Base-by-base conservation (phyloP, 2,797 vertebrate species). In the Rousettus madagascariensis region DNA sequence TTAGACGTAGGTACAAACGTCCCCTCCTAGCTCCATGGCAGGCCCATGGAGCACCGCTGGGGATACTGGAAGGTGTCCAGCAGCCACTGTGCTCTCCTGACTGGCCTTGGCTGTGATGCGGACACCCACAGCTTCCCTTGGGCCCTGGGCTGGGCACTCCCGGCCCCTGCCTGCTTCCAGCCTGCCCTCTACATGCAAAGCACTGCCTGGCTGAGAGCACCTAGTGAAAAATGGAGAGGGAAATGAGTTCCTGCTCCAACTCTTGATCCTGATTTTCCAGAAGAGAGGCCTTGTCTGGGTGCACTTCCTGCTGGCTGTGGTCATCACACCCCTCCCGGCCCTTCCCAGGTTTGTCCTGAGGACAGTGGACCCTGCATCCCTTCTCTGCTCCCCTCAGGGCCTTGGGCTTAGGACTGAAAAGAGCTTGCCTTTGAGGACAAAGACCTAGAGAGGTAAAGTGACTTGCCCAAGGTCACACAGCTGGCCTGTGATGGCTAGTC, bases 381-480 rank as follows among this genome's bases (percentile, higher is more conserved):
- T 10, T 22, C 30, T 33, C 69, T 72, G 89, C 8, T 74, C 53
- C 9, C n/a, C 5, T 17, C 2, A 41, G 89, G 75, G 38, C 30
- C n/a, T 30, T 22, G 82, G 24, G 26, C 19, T 66, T 22, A 71
- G 75, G 63, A n/a, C 6, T 9, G 57, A 38, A 28, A 12, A 51
- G 72, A 88, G 49, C 59, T 82, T 51, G 51, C 53, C 20, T 68
- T 26, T 51, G 84, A 89, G 19, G 63, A 93, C 36, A 36, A 66
- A 86, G 78, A 53, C 43, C 61, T n/a, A 43, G 63, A n/a, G 72
- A 82, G 68, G 49, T 57, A 19, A 33, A 8, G n/a, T 12, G 22
- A 49, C 30, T 49, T 71, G 61, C 30, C 4, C 4, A 22, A 59
- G 80, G 85, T 65, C 75, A 51, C 68, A 53, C 0, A 1, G 41